Evolutionary conservation across 2,888 invertebrate genomes (phyloP).

Genomic region (Cerastis rubricosa): DNA sequence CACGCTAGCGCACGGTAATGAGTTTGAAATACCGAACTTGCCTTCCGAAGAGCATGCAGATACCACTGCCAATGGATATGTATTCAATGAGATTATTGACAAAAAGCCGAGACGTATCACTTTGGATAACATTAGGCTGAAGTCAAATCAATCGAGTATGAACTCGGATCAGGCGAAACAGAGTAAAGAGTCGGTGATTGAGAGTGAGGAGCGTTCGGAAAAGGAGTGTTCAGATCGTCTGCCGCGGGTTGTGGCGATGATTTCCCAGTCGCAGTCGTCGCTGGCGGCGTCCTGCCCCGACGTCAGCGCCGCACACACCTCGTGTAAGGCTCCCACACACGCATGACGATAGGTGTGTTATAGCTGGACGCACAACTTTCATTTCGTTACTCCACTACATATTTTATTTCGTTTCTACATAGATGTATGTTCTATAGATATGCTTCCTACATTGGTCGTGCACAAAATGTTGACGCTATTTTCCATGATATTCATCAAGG

Average conservation of each 20-base stretch:
- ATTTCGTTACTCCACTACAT: constrained; percentile 58
- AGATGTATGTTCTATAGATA: constrained; percentile 37
- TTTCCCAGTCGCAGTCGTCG: constrained; percentile 52
- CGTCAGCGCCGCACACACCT: constrained; percentile 69
- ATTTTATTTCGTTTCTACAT: constrained; percentile 59
- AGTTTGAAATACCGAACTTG: constrained; percentile 86
- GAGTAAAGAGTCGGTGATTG: constrained; percentile 74
- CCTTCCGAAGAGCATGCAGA: constrained; percentile 84
- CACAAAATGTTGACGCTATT: neutral
- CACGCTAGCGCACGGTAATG: constrained; percentile 86
- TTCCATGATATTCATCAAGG: neutral
- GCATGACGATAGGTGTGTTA: constrained; percentile 89
- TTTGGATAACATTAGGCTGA: constrained; percentile 84
- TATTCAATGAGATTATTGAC: constrained; percentile 89
- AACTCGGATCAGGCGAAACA: constrained; percentile 72
- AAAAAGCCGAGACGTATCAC: constrained; percentile 88
- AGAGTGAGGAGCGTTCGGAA: constrained; percentile 75
- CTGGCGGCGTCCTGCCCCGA: constrained; percentile 81
- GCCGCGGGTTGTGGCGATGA: constrained; percentile 71
- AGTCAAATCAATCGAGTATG: constrained; percentile 79
- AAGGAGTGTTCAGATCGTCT: constrained; percentile 68
- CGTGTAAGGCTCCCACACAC: constrained; percentile 82
- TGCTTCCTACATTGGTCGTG: constrained; percentile 9
- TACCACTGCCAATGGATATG: constrained; percentile 73
- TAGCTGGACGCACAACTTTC: constrained; percentile 76